A percentile compares a stretch with the other conserved stretches of the same genome.
Evolutionary conservation across 92 coral and sea anemone species (phyloP).

Genomic region (Meandrina meandrites): DNA sequence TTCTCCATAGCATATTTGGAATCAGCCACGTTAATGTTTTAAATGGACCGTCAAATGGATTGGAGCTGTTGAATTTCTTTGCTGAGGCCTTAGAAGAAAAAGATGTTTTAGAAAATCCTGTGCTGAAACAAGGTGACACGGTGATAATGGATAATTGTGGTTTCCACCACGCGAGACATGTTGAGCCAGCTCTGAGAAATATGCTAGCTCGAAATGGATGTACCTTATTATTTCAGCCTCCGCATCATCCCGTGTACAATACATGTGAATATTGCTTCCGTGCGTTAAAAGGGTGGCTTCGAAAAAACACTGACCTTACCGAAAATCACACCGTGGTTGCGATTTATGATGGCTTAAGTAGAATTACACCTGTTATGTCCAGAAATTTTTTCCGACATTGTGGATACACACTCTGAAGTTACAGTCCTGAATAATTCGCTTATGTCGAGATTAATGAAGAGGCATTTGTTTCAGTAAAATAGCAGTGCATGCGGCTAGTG

Average conservation of each 20-base stretch:
- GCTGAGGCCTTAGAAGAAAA: too few relatives aligned
- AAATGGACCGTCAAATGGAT: background rate
- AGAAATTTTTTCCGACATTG: constrained; percentile 46
- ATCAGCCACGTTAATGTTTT: constrained; percentile 16
- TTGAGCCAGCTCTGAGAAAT: constrained; percentile 33
- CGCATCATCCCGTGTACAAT: constrained; percentile 41
- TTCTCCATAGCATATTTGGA: constrained; percentile 41
- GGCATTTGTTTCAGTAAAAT: too few relatives aligned
- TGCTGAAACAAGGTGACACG: constrained; percentile 21
- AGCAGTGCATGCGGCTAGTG: too few relatives aligned
- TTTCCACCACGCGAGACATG: constrained; percentile 45
- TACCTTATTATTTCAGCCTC: constrained; percentile 50
- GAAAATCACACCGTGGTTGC: constrained; percentile 47
- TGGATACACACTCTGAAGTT: constrained; percentile 36
- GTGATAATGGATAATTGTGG: constrained; percentile 40
- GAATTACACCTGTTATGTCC: constrained; percentile 42
- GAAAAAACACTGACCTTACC: constrained; percentile 37
- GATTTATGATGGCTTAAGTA: constrained; percentile 44
- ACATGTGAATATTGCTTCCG: constrained; percentile 57
- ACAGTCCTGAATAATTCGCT: background rate
- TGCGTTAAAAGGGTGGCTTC: constrained; percentile 42
- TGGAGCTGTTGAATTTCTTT: too few relatives aligned
- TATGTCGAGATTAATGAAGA: too few relatives aligned
- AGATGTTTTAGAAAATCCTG: constrained; percentile 25
- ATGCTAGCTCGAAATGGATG: constrained; percentile 37